Conservation (phyloP, 2,797 vertebrate genomes). For the Phylloscopus collybita region DNA sequence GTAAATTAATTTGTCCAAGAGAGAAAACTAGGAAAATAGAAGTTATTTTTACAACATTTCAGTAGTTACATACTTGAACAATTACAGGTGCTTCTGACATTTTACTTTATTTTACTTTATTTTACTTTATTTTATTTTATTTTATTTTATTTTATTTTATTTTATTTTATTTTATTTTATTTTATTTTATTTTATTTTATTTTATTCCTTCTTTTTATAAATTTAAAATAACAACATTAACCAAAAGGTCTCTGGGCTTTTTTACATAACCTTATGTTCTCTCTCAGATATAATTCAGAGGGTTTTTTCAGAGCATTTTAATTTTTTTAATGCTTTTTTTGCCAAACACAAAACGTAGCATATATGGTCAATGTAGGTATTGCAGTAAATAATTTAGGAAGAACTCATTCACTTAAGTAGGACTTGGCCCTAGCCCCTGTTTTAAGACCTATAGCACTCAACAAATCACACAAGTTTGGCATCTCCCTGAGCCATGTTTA, state of each 20-base stretch:
- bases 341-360: not conserved
- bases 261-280: not conserved
- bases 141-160: not conserved
- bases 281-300: not conserved
- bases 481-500: not conserved
- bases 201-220: not conserved
- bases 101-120: not conserved
- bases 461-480: not conserved
- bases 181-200: not conserved
- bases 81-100: not conserved
- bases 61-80: not conserved
- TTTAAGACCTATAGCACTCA: not conserved
- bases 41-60: not conserved
- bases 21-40: not conserved
- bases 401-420: not conserved
- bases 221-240: not conserved
- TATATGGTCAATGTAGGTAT: not conserved
- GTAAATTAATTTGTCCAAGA: not conserved
- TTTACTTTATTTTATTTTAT: not conserved
- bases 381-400: not conserved
- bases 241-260: not conserved
- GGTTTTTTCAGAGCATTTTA: not conserved
- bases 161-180: not conserved
- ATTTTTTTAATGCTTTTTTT: not conserved
- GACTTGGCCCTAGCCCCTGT: not conserved